Evolutionary conservation across 2,113 vertebrate genomes (phyloP).

Genomic region (Amia ocellicauda): DNA sequence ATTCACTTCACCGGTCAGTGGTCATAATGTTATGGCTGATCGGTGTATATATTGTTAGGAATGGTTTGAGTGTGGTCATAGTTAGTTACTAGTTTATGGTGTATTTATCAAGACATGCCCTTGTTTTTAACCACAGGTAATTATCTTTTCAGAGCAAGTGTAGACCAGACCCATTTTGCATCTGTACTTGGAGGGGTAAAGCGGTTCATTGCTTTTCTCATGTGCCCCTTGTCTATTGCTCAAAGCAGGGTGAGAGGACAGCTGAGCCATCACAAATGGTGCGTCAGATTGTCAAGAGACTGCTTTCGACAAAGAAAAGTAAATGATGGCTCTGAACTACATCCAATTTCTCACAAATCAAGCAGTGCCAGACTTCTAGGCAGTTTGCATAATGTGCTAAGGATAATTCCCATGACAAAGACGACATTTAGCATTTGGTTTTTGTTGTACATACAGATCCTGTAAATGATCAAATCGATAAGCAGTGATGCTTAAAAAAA

Average conservation of each 20-base stretch:
- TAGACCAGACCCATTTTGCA: not conserved
- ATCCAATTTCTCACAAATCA: slow-evolving; percentile 3
- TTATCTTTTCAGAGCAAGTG: no score
- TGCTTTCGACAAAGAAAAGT: not conserved
- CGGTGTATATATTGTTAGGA: no score
- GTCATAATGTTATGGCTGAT: no score
- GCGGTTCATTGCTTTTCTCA: not conserved
- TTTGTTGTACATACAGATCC: not conserved
- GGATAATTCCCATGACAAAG: slow-evolving; percentile 2
- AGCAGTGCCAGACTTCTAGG: not conserved
- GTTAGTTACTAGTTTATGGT: no score
- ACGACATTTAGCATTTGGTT: not conserved
- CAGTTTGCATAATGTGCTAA: not conserved
- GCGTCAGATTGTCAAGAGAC: not conserved
- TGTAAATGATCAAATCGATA: not conserved
- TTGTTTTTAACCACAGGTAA: no score
- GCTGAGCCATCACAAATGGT: not conserved
- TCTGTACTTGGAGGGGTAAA: not conserved
- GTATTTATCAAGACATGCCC: no score
- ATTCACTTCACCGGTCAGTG: no score
- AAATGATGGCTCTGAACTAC: not conserved
- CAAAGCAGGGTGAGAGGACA: not conserved
- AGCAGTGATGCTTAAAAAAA: not conserved
- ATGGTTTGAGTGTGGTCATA: no score
- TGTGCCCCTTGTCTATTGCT: not conserved